Conservation (phyloP, 2,113 vertebrate genomes). For the Fukomys damarensis region DNA sequence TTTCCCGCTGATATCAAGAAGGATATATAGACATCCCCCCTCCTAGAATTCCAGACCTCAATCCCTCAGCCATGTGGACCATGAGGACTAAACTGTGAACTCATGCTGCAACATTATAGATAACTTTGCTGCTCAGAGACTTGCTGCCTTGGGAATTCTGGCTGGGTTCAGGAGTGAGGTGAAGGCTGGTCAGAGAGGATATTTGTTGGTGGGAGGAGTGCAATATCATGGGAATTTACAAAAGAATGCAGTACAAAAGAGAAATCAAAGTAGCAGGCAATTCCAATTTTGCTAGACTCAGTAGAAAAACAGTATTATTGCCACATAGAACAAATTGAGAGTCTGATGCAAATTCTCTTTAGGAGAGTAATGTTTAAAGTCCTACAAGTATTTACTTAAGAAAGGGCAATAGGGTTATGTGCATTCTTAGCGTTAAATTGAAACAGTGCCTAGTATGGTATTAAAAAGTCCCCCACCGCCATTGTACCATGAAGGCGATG, state of each 20-base stretch:
- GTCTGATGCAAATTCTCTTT: not conserved
- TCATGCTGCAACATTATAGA: not conserved
- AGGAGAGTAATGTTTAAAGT: conserved; percentile 51
- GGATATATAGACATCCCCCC: too few species aligned
- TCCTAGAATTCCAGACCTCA: not conserved
- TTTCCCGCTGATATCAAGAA: not conserved
- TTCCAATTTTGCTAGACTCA: not conserved
- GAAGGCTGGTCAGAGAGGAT: not conserved
- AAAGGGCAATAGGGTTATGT: conserved; percentile 71
- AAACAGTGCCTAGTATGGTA: conserved; percentile 48
- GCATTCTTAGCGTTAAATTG: conserved; percentile 75
- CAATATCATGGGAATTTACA: not conserved
- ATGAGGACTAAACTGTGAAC: not conserved
- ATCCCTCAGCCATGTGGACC: not conserved
- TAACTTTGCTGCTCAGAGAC: not conserved
- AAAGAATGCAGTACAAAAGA: not conserved
- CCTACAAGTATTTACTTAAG: conserved; percentile 77
- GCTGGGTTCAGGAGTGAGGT: not conserved
- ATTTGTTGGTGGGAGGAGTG: not conserved
- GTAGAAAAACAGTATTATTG: not conserved
- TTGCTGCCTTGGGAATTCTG: not conserved
- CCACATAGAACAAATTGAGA: not conserved
- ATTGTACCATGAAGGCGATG: conserved; percentile 52
- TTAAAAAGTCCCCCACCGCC: conserved; percentile 54
- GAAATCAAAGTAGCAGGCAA: not conserved